Conservation (phyloP, 2,888 invertebrate species). For the Synergus itoensis region DNA sequence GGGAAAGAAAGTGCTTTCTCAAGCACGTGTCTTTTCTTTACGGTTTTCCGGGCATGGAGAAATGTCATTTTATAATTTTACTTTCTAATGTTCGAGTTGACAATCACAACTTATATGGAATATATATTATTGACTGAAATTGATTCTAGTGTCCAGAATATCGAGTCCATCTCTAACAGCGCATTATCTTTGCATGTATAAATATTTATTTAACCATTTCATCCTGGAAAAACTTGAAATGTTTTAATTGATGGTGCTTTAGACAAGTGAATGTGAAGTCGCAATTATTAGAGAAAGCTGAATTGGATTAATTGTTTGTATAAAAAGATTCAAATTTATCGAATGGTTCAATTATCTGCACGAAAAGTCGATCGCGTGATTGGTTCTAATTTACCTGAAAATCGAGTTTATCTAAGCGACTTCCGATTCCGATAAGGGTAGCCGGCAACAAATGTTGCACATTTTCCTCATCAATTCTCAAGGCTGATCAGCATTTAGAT, state of each 20-base stretch:
- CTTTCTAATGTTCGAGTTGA: not conserved
- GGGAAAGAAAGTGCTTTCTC: not conserved
- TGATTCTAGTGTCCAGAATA: not conserved
- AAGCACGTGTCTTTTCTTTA: conserved; percentile 23
- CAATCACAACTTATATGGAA: not conserved
- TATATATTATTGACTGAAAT: not conserved
- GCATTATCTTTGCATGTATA: too few species aligned
- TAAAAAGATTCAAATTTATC: not conserved
- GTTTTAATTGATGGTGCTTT: not conserved
- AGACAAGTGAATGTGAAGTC: not conserved
- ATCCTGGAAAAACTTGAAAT: not conserved
- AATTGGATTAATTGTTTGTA: not conserved
- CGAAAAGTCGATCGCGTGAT: not conserved
- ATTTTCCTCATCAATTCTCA: not conserved
- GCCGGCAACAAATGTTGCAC: conserved; percentile 13
- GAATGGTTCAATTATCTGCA: not conserved
- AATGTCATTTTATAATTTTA: not conserved
- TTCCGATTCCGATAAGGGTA: conserved; percentile 6
- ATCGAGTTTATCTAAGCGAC: conserved; percentile 22
- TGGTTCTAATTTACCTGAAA: conserved; percentile 13
- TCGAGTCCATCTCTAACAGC: too few species aligned
- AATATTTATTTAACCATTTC: not conserved
- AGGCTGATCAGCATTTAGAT: conserved; percentile 1
- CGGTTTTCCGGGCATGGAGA: not conserved
- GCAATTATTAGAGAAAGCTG: not conserved